phyloP scores from a whole-genome alignment of 2,888 invertebrate genomes.

The Dicyrtomina minuta region DNA sequence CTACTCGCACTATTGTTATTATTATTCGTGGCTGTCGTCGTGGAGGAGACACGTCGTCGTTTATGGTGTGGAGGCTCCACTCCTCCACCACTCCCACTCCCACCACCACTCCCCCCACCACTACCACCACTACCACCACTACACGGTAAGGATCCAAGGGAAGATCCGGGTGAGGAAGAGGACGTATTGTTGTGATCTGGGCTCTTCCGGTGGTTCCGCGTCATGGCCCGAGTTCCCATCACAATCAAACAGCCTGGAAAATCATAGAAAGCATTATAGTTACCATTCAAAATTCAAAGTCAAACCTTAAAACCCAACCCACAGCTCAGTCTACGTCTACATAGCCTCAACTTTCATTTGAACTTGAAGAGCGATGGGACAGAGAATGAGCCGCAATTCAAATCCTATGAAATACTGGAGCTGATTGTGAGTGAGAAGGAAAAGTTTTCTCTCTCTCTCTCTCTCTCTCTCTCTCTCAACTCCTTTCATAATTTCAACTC shows the following conservation, averaged over 20 bases:
- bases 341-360: constrained; percentile 25
- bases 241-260: constrained; percentile 33
- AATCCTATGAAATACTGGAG: too few relatives aligned
- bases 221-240: constrained; percentile 45
- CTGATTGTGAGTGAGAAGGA: too few relatives aligned
- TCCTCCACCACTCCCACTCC: background rate
- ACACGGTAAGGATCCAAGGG: constrained; percentile 39
- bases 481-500: background rate
- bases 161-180: constrained; percentile 40
- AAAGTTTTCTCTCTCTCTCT: background rate
- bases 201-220: constrained; percentile 43
- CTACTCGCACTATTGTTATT: background rate
- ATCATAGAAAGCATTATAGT: constrained; percentile 22
- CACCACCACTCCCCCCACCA: background rate
- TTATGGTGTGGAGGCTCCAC: constrained; percentile 35
- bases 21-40: constrained; percentile 20
- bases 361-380: background rate
- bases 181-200: constrained; percentile 42
- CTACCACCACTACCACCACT: constrained; percentile 12
- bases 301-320: background rate
- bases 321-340: too few relatives aligned
- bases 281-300: too few relatives aligned
- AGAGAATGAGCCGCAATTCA: background rate
- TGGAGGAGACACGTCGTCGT: constrained; percentile 33
- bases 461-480: too few relatives aligned